A percentile compares a stretch with the other conserved stretches of the same genome.
Conservation (phyloP, 2,888 invertebrate genomes). For the Limnephilus marmoratus region DNA sequence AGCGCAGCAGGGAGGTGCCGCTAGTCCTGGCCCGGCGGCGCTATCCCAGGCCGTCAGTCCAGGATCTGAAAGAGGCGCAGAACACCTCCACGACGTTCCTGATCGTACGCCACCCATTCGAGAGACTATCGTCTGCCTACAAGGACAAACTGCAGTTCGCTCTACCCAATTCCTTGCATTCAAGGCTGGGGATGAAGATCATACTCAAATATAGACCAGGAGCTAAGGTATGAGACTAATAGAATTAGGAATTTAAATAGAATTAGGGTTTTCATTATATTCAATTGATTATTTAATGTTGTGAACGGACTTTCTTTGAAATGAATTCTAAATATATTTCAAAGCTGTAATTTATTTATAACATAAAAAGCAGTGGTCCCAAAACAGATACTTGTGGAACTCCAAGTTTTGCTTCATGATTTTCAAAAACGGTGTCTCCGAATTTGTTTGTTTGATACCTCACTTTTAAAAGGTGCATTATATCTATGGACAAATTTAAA, state of each 20-base stretch:
- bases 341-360: background rate
- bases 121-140: constrained; percentile 88
- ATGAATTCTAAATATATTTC: too few relatives aligned
- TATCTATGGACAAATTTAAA: too few relatives aligned
- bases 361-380: background rate
- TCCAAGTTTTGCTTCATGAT: too few relatives aligned
- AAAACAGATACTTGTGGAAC: background rate
- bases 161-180: constrained; percentile 88
- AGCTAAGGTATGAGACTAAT: constrained; percentile 72
- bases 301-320: too few relatives aligned
- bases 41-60: constrained; percentile 86
- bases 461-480: too few relatives aligned
- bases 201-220: constrained; percentile 83
- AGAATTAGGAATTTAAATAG: background rate
- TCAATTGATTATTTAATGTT: background rate
- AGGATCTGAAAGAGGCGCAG: constrained; percentile 85
- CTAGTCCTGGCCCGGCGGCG: constrained; percentile 87
- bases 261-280: background rate
- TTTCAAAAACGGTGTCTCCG: too few relatives aligned
- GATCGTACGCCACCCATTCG: constrained; percentile 89
- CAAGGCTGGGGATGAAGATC: constrained; percentile 87
- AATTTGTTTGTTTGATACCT: too few relatives aligned
- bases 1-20: constrained; percentile 87
- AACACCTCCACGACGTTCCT: constrained; percentile 88
- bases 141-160: constrained; percentile 91